phyloP scores from a whole-genome alignment of 2,888 invertebrate species.

The Onthophagus sagittarius region DNA sequence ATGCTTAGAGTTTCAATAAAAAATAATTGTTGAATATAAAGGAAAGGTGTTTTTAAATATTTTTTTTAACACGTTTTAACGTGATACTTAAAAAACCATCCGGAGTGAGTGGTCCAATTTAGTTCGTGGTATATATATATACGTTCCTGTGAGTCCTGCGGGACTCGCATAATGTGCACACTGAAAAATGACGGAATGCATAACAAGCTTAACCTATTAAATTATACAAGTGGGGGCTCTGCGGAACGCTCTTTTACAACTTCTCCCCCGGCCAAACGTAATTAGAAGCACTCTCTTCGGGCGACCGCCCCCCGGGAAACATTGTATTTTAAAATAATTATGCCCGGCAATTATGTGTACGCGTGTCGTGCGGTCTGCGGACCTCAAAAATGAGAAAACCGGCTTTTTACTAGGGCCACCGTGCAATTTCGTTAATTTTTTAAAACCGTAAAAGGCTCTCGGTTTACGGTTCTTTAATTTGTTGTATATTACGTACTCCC shows the following conservation, averaged over 20 bases:
- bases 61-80: background rate
- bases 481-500: constrained; percentile 18
- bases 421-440: constrained; percentile 24
- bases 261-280: background rate
- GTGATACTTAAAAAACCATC: background rate
- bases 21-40: no score
- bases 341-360: background rate
- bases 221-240: constrained; percentile 4
- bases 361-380: background rate
- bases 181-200: constrained; percentile 7
- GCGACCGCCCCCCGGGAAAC: background rate
- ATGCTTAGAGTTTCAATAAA: no score
- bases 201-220: constrained; percentile 10
- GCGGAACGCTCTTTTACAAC: constrained; percentile 4
- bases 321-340: background rate
- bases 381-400: constrained; percentile 26
- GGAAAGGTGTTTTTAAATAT: no score
- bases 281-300: background rate
- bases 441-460: constrained; percentile 23
- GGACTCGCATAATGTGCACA: constrained; percentile 3
- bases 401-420: constrained; percentile 22
- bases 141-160: background rate
- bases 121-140: background rate
- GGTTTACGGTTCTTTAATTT: constrained; percentile 24
- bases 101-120: background rate